Evolutionary conservation across 2,888 invertebrate species (phyloP), one percentile per base, ranked within the genome.

Genomic region (Lithodes maja): DNA sequence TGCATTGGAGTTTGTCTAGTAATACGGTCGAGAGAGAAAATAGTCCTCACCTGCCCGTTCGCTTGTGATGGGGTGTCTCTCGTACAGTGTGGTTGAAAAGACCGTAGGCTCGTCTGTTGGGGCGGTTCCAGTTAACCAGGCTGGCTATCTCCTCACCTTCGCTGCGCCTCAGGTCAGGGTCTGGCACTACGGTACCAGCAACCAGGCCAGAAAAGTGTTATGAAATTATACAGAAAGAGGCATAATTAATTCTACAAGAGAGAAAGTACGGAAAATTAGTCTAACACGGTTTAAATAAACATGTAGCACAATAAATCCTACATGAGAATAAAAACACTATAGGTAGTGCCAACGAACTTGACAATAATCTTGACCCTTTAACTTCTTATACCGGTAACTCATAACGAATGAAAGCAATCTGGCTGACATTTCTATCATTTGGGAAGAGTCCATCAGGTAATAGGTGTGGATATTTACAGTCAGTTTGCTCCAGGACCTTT

Each of bases 41-140:
- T 33, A 33, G 33, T 79, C 69, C 92, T 92, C 93, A 93, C 95
- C 95, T 86, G 95, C 95, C 92, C 94, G 94, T 92, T 94, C 94
- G 17, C 96, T 95, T 86, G 96, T 97, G 79, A 97, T 94, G 92
- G 97, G 97, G 94, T 97, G 97, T 92, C 95, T 95, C 93, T 98
- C 98, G 93, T 98, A 98, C 79, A 98, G 94, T 0, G 97, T 97
- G 87, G 96, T 96, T 54, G 96, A 96, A 84, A 84, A 96, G 94
- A 74, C 97, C 97, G 93, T 95, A 97, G 1, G 96, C 95, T 89
- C 94, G 94, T 52, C 95, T 95, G 80, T 95, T 94, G 86, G 95
- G 95, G 83, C 93, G 93, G 92, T 95, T 95, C 96, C 96, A 96
- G 92, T 95, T 94, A 5, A 92, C 92, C 52, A 94, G 93, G 0